Percentiles rank a stretch among this genome's conserved stretches.
These are phyloP conservation scores for Procambarus virginalis DNA, from an alignment of 1,140 invertebrate species.

Conservation along the genomic window DNA sequence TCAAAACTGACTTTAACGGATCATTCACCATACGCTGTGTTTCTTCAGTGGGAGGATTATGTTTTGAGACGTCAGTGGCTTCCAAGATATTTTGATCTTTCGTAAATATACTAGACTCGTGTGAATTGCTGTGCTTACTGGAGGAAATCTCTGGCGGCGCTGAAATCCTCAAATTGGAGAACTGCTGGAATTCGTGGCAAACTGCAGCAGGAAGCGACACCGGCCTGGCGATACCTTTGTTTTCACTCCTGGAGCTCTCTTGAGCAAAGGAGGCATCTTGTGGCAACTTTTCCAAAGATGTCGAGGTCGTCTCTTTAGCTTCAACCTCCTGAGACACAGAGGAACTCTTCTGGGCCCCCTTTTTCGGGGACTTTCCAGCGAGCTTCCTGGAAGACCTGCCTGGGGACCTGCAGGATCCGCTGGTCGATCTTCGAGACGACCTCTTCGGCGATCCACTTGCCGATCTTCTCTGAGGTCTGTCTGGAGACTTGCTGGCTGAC, in stretches of 20 bases:
- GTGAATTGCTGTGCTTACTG: background rate
- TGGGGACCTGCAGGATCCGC: background rate
- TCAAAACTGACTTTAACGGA: background rate
- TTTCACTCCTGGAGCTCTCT: background rate
- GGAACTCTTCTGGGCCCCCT: background rate
- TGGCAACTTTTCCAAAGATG: background rate
- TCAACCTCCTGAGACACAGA: background rate
- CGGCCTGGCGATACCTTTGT: background rate
- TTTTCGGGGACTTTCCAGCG: background rate
- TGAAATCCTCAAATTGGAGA: background rate
- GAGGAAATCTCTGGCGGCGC: background rate
- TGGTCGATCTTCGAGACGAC: background rate
- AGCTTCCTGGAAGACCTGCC: background rate
- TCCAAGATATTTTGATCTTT: background rate
- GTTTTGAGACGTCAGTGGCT: background rate
- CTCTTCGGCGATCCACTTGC: background rate
- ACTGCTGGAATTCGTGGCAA: background rate
- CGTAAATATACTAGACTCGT: background rate
- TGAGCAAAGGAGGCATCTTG: background rate
- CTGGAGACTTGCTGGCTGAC: constrained; percentile 11
- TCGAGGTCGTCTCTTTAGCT: background rate
- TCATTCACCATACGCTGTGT: background rate
- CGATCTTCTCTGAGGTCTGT: background rate
- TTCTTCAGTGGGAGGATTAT: background rate
- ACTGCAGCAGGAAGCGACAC: background rate